These are phyloP conservation scores for Daphoenositta chrysoptera DNA, from an alignment of 2,113 vertebrate genomes.

Conservation along the genomic window DNA sequence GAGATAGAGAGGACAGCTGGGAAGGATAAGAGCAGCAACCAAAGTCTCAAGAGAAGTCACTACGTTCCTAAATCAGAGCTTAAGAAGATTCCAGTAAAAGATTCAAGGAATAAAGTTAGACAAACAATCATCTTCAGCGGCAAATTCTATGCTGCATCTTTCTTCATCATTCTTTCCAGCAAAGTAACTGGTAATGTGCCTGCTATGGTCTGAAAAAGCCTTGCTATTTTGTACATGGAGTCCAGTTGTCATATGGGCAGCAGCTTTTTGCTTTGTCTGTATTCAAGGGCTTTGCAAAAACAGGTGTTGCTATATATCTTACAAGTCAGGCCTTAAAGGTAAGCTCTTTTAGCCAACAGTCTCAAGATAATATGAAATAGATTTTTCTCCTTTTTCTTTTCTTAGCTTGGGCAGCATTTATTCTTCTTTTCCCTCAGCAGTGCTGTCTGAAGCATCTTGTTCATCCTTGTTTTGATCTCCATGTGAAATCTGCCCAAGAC, in stretches of 20 bases:
- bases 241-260: not conserved
- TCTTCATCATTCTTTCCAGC: not conserved
- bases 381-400: not conserved
- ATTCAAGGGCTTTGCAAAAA: not conserved
- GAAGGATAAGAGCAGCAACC: not conserved
- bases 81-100: not conserved
- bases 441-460: not conserved
- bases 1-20: not conserved
- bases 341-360: not conserved
- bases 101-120: not conserved
- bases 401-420: not conserved
- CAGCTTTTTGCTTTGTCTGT: not conserved
- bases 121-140: not conserved
- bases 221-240: not conserved
- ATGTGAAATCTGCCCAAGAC: not conserved
- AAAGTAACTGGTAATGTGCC: not conserved
- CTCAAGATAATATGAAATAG: not conserved
- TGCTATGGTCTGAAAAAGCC: not conserved
- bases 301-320: not conserved
- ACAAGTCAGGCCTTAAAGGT: not conserved
- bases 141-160: not conserved
- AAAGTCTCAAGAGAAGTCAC: not conserved
- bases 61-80: not conserved
- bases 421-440: not conserved
- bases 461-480: not conserved